Evolutionary conservation across 92 coral and sea anemone genomes (phyloP).

Genomic region (Epizoanthus fatuus): DNA sequence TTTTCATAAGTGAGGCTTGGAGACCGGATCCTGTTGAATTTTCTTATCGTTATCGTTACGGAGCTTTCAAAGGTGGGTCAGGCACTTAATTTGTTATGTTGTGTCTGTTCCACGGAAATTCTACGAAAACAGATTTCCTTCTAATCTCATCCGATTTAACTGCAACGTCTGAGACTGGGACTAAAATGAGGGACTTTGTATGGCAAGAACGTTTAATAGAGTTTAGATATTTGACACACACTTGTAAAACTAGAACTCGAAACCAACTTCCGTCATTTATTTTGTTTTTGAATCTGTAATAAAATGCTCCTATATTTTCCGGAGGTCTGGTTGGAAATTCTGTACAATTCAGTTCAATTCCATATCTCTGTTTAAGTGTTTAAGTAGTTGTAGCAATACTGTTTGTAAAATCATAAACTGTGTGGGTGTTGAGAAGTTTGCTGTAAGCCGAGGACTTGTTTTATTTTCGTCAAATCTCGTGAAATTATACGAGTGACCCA

Average conservation of each 20-base stretch:
- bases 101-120: not conserved
- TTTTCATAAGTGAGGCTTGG: not conserved
- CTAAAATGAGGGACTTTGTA: not conserved
- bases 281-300: not conserved
- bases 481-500: too few species aligned
- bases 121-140: not conserved
- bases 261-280: not conserved
- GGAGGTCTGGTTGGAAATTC: not conserved
- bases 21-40: not conserved
- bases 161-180: not conserved
- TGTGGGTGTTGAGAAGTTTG: too few species aligned
- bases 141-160: not conserved
- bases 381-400: too few species aligned
- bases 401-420: too few species aligned
- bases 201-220: not conserved
- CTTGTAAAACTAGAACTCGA: not conserved
- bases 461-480: too few species aligned
- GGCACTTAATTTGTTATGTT: not conserved
- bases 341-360: not conserved
- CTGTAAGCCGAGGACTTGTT: too few species aligned
- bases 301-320: not conserved
- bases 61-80: slow-evolving; percentile 11
- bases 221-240: not conserved
- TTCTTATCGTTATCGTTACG: not conserved
- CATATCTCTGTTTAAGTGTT: not conserved